Evolutionary conservation across 2,113 vertebrate genomes (phyloP).

Genomic region (Oplegnathus fasciatus): DNA sequence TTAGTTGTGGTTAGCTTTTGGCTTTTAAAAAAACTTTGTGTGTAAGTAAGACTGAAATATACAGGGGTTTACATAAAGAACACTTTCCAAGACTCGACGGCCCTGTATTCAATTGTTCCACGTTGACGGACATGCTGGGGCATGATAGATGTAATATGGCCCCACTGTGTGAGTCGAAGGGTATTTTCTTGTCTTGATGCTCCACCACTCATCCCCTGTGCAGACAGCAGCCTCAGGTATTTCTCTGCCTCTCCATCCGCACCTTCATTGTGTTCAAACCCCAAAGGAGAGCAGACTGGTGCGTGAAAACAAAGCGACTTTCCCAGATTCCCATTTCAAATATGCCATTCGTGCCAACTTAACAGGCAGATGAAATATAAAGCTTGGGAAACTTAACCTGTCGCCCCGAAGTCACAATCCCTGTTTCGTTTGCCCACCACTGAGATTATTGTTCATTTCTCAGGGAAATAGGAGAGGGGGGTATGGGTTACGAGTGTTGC

Average conservation of each 20-base stretch:
- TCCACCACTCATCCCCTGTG: conserved; percentile 54
- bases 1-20: conserved; percentile 4
- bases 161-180: conserved; percentile 57
- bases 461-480: conserved; percentile 46
- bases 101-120: conserved; percentile 35
- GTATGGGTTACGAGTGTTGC: conserved; percentile 61
- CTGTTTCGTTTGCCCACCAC: conserved; percentile 54
- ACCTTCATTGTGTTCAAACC: conserved; percentile 58
- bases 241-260: conserved; percentile 56
- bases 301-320: conserved; percentile 65
- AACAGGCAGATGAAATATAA: conserved; percentile 70
- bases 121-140: conserved; percentile 46
- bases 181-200: conserved; percentile 73
- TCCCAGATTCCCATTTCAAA: conserved; percentile 78
- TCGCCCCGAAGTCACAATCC: conserved; percentile 72
- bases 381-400: conserved; percentile 71
- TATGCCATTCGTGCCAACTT: conserved; percentile 54
- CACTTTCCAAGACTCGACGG: conserved; percentile 13
- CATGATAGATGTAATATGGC: conserved; percentile 65
- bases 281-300: conserved; percentile 56
- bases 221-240: conserved; percentile 76
- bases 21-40: conserved; percentile 15
- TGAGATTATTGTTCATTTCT: conserved; percentile 64
- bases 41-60: conserved; percentile 16
- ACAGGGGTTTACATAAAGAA: conserved; percentile 13